Base-by-base conservation (phyloP, 2,113 vertebrate species). In the Albula goreensis region DNA sequence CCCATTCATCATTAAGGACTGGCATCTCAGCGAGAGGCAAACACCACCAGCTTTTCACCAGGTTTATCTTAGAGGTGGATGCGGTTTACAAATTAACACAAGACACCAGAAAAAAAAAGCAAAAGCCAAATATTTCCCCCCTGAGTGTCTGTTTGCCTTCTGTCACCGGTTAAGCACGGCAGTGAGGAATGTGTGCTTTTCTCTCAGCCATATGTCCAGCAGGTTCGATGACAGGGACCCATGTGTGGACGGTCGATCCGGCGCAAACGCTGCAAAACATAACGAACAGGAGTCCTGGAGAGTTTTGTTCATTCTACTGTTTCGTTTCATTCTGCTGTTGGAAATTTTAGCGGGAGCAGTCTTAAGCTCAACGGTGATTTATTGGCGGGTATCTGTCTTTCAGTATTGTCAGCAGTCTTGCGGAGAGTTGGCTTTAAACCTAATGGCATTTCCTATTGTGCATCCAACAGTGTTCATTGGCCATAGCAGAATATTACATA, bases 21-120 rank as follows among this genome's bases (percentile, higher is more conserved):
- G 50, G 48, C 19, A 12, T 50, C 48, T 41, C 2, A 1, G 25
- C 17, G 50, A 80, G 31, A 50, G 9, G 48, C 78, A 50, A 80
- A 80, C 50, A 50, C 13, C 49, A 77, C 5, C 2, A 19, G 15
- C 17, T 19, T 80, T 49, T 50, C 48, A 50, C n/a, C 31, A 41
- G 8, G 78, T 41, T 79, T 79, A 13, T 49, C n/a, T 79, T 79
- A 13, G 6, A 4, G 3, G 15, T 50, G 15, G 41, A 50, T 5
- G 2, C 10, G 50, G 78, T 80, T 41, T 80, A 80, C 78, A 50
- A 80, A 80, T 80, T 80, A 80, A 80, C 78, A 48, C 48, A 50
- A 22, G 77, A 78, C 25, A 7, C 12, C 25, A 49, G 50, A 80
- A 50, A 19, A 2, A 13, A 13, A 4, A 15, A 49, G 17, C 9